phyloP scores from a whole-genome alignment of 2,888 invertebrate genomes.

The Rugalucina vietnamica region DNA sequence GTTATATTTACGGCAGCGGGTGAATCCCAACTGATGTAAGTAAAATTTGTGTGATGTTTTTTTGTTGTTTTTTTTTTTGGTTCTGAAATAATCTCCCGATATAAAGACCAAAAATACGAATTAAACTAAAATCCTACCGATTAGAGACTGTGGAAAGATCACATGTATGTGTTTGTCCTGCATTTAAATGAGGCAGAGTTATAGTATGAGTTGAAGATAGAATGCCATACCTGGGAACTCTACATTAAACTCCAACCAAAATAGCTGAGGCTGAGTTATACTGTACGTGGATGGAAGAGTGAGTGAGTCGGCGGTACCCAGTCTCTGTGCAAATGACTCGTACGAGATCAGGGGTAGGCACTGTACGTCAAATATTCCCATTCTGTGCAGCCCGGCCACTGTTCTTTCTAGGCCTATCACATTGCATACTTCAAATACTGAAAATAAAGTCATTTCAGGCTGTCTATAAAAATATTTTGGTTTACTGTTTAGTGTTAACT shows the following conservation, averaged over 20 bases:
- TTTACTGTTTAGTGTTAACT: not conserved
- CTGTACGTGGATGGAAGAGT: slow-evolving; percentile 48
- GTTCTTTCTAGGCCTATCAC: slow-evolving; percentile 73
- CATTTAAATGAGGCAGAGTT: too few relatives aligned
- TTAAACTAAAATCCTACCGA: too few relatives aligned
- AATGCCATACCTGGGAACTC: slow-evolving; percentile 69
- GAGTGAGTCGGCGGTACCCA: slow-evolving; percentile 55
- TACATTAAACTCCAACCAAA: slow-evolving; percentile 69
- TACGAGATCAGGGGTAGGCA: slow-evolving; percentile 68
- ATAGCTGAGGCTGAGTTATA: slow-evolving; percentile 60
- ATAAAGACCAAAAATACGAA: too few relatives aligned
- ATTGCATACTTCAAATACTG: slow-evolving; percentile 73
- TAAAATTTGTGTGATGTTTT: too few relatives aligned
- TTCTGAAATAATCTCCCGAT: too few relatives aligned
- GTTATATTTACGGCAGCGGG: too few relatives aligned
- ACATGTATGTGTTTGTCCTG: too few relatives aligned
- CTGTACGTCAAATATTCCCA: slow-evolving; percentile 67
- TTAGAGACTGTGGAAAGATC: too few relatives aligned
- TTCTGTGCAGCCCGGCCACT: slow-evolving; percentile 67
- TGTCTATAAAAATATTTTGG: not conserved
- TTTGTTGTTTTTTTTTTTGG: too few relatives aligned
- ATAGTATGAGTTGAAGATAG: too few relatives aligned
- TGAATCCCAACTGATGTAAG: too few relatives aligned
- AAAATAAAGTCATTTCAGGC: slow-evolving; percentile 19
- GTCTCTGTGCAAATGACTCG: slow-evolving; percentile 65